Evolutionary conservation across 1,140 invertebrate genomes (phyloP).

Genomic region (Paraescarpia echinospica): DNA sequence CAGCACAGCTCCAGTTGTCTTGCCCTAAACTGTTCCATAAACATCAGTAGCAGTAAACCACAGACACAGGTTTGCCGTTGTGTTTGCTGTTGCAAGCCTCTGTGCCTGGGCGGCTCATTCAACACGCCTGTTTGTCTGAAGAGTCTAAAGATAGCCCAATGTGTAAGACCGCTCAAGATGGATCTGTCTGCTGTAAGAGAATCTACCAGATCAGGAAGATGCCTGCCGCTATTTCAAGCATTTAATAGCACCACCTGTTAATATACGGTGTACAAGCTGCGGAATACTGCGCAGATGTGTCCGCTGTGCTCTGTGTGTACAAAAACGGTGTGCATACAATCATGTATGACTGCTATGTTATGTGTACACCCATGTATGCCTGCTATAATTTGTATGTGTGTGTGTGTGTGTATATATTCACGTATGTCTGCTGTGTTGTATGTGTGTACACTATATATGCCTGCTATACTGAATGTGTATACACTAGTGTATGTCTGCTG

Average conservation of each 20-base stretch:
- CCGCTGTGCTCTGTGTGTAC: background rate
- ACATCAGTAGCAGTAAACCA: background rate
- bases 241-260: constrained; percentile 5
- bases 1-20: background rate
- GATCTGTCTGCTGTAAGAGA: background rate
- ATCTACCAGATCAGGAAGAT: background rate
- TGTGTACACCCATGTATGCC: no score
- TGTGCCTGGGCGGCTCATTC: background rate
- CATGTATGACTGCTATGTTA: no score
- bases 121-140: background rate
- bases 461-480: background rate
- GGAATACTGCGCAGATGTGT: background rate
- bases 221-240: background rate
- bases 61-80: background rate
- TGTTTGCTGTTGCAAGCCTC: background rate
- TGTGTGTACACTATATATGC: no score
- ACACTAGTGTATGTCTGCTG: background rate
- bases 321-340: no score
- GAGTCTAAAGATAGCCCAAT: background rate
- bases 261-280: background rate
- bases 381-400: background rate
- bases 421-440: no score
- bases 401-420: background rate
- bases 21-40: background rate
- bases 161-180: background rate